Percentiles rank a stretch among this genome's conserved stretches.
Conservation (phyloP, 2,113 vertebrate species). For the Sturnira hondurensis region DNA sequence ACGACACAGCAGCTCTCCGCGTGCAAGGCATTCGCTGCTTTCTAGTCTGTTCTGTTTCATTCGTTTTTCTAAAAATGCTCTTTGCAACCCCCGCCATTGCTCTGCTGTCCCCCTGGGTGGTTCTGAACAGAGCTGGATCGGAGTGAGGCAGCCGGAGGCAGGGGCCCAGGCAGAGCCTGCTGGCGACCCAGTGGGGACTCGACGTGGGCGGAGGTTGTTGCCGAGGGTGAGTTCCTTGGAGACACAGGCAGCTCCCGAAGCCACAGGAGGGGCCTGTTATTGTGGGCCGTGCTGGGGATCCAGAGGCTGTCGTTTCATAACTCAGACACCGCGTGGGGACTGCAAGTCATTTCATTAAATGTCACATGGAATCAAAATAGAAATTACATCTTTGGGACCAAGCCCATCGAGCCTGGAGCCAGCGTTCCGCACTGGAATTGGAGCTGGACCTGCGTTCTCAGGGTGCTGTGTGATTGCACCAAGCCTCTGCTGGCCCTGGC, state of each 20-base stretch:
- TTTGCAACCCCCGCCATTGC: neutral
- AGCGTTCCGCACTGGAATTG: neutral
- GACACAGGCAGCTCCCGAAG: neutral
- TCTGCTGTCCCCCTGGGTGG: neutral
- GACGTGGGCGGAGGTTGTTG: too few relatives aligned
- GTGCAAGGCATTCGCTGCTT: accelerated
- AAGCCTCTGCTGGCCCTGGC: neutral
- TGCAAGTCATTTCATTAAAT: conserved; percentile 60
- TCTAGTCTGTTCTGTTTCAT: neutral
- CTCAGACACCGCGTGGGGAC: neutral
- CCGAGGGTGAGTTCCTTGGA: accelerated
- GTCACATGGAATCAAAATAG: conserved; percentile 52
- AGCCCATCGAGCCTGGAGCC: conserved; percentile 12
- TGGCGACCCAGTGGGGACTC: neutral
- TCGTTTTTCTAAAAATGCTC: neutral
- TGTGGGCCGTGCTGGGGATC: neutral
- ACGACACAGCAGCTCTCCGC: accelerated
- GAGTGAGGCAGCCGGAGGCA: too few relatives aligned
- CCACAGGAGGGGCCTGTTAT: neutral
- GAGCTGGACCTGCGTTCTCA: neutral
- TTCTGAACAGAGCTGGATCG: neutral
- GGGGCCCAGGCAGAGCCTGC: neutral
- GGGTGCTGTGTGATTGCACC: too few relatives aligned
- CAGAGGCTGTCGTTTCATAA: conserved; percentile 19
- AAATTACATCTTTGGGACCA: conserved; percentile 27